Conservation (phyloP, 2,888 invertebrate genomes). For the Pollenia labialis region DNA sequence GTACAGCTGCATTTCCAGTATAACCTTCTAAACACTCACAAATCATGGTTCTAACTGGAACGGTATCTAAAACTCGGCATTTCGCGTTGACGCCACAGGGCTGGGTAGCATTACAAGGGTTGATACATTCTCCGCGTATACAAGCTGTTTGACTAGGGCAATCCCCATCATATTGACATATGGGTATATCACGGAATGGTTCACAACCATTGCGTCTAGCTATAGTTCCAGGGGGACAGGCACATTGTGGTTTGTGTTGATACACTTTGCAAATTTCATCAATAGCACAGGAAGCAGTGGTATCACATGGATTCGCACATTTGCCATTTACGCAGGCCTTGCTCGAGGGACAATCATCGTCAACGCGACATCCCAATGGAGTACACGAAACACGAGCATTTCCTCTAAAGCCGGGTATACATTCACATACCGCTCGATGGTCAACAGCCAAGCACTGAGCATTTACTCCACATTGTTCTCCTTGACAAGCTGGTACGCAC, state of each 20-base stretch:
- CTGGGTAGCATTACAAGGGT: conserved; percentile 91
- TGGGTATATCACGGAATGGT: conserved; percentile 85
- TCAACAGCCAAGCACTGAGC: conserved; percentile 92
- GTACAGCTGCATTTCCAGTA: conserved; percentile 93
- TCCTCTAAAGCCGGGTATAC: conserved; percentile 91
- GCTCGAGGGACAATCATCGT: conserved; percentile 92
- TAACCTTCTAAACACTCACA: conserved; percentile 94
- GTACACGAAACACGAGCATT: conserved; percentile 91
- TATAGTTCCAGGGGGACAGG: conserved; percentile 91
- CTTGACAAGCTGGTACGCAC: conserved; percentile 92
- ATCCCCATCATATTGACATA: conserved; percentile 91
- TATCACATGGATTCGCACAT: conserved; percentile 91
- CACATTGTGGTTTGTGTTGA: conserved; percentile 91
- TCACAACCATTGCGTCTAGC: conserved; percentile 87
- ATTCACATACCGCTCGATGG: conserved; percentile 93
- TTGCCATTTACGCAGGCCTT: conserved; percentile 92
- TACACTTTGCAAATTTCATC: conserved; percentile 91
- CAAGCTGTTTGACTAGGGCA: conserved; percentile 94
- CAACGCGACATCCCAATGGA: conserved; percentile 91
- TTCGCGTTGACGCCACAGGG: conserved; percentile 93
- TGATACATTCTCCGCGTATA: conserved; percentile 91
- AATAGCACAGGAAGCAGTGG: conserved; percentile 88
- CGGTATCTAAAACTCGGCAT: conserved; percentile 91
- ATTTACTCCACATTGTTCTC: conserved; percentile 90
- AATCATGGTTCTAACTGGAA: conserved; percentile 93